Evolutionary conservation across 2,888 invertebrate genomes (phyloP).

Genomic region (Morpho helenor): DNA sequence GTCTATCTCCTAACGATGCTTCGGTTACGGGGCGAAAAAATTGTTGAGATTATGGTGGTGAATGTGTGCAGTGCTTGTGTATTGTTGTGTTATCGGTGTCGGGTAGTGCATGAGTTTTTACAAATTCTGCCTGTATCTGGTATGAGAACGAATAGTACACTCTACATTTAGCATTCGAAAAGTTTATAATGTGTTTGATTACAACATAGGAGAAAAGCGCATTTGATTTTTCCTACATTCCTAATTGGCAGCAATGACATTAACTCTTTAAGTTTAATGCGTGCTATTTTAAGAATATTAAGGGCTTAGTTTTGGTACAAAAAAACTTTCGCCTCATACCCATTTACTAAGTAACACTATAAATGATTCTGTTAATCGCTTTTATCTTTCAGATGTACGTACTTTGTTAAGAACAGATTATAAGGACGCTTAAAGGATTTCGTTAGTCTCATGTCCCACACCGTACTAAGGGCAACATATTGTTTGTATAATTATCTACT

Average conservation of each 20-base stretch:
- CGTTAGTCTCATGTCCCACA: background rate
- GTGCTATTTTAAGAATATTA: constrained; percentile 13
- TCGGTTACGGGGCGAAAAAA: no score
- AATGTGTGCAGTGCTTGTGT: no score
- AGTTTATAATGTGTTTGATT: no score
- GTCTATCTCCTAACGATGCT: no score
- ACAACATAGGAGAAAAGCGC: no score
- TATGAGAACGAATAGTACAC: no score
- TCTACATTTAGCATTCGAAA: no score
- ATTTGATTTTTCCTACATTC: background rate
- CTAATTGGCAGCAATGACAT: constrained; percentile 6
- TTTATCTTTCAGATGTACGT: constrained; percentile 5
- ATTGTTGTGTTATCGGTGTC: no score
- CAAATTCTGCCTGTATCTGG: no score
- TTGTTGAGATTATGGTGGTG: no score
- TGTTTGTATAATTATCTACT: no score
- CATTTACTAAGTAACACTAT: constrained; percentile 16
- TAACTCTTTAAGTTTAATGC: constrained; percentile 7
- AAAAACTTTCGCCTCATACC: constrained; percentile 19
- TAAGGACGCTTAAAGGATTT: constrained; percentile 4
- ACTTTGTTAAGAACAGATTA: constrained; percentile 3
- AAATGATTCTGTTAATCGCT: constrained; percentile 20
- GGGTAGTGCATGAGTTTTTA: no score
- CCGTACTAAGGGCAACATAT: background rate
- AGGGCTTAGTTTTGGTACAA: constrained; percentile 18